Conservation (phyloP, 2,113 vertebrate genomes). For the Spea multiplicata region DNA sequence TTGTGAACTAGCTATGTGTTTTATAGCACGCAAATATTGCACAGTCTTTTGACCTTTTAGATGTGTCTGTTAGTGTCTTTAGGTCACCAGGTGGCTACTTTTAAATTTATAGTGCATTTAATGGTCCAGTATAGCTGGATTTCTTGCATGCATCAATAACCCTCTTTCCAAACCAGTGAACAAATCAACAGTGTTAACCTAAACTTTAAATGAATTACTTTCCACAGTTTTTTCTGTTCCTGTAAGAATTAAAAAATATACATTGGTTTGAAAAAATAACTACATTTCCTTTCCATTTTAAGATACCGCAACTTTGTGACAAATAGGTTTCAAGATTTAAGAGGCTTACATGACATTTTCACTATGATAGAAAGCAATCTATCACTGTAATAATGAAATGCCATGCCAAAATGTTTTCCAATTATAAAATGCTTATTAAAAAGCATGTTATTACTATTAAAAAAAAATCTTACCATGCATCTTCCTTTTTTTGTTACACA, state of each 20-base stretch:
- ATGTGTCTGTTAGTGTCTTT: not conserved
- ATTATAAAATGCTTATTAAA: constrained; percentile 1
- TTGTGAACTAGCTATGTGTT: too few species aligned
- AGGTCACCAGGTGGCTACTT: not conserved
- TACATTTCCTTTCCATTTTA: constrained; percentile 35
- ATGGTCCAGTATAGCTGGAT: constrained; percentile 10
- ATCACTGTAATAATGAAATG: constrained; percentile 21
- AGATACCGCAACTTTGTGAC: constrained; percentile 29
- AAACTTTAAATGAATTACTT: constrained; percentile 43
- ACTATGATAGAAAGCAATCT: constrained; percentile 30
- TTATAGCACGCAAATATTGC: not conserved
- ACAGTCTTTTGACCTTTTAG: not conserved
- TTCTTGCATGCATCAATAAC: constrained; percentile 27
- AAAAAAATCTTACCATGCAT: too few species aligned
- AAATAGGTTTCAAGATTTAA: constrained; percentile 40
- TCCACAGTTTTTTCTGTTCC: not conserved
- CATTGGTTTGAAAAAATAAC: constrained; percentile 24
- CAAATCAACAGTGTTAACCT: constrained; percentile 33
- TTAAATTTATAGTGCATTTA: constrained; percentile 21
- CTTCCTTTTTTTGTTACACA: not conserved
- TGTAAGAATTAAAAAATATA: constrained; percentile 22
- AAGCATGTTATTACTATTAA: too few species aligned
- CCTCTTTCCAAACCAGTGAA: constrained; percentile 11
- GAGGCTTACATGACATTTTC: constrained; percentile 15
- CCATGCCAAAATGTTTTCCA: constrained; percentile 12